Conservation (phyloP, 2,797 vertebrate genomes). For the Rousettus madagascariensis region DNA sequence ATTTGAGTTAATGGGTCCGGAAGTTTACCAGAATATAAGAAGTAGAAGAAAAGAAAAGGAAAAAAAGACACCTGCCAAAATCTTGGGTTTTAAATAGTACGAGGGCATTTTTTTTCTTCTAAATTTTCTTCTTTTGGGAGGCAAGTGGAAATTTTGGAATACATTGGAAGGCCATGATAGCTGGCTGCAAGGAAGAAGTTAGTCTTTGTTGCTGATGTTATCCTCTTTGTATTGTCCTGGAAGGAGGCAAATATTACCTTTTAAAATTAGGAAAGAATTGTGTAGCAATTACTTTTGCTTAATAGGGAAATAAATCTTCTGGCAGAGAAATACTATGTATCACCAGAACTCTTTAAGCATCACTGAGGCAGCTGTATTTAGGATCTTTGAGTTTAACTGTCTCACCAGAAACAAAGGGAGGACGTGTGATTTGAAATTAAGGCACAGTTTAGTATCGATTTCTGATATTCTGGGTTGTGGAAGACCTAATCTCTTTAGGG, state of each 20-base stretch:
- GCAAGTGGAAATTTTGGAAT: conserved; percentile 11
- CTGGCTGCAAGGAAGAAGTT: background rate
- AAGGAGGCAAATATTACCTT: background rate
- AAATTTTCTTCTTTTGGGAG: conserved; percentile 1
- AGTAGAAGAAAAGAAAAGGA: background rate
- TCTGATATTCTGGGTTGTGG: background rate
- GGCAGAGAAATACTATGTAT: background rate
- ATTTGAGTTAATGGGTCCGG: background rate
- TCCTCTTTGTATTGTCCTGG: background rate
- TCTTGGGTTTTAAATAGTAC: background rate
- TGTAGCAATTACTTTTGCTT: conserved; percentile 26
- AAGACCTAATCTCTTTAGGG: background rate
- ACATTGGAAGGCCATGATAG: background rate
- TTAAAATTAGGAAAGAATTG: conserved; percentile 4
- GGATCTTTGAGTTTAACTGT: background rate
- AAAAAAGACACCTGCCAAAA: background rate
- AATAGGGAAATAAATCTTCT: background rate
- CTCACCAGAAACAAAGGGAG: background rate
- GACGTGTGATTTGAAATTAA: background rate
- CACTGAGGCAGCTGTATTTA: background rate
- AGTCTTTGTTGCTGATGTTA: background rate
- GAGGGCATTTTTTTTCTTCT: background rate
- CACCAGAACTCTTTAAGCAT: background rate
- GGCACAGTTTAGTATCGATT: conserved; percentile 33
- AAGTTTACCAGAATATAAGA: conserved; percentile 39